These are phyloP conservation scores for Enchytraeus crypticus DNA, from an alignment of 2,888 invertebrate genomes.

Conservation along the genomic window DNA sequence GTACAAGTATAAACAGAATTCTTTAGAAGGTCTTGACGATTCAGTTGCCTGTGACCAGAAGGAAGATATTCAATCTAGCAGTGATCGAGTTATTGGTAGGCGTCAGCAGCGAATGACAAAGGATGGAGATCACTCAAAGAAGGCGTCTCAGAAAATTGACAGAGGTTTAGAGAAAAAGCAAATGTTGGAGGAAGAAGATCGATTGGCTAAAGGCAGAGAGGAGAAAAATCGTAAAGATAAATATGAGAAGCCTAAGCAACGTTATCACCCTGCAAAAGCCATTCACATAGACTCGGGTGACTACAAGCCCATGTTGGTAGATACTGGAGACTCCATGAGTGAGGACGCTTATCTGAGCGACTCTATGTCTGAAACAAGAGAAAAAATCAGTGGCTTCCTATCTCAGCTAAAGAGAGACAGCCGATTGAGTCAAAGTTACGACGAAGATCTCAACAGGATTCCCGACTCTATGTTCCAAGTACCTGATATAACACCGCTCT, in stretches of 20 bases:
- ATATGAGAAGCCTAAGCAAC: not conserved
- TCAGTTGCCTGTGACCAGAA: too few species aligned
- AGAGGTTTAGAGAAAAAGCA: too few species aligned
- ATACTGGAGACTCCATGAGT: not conserved
- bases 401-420: not conserved
- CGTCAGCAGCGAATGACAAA: conserved; percentile 1
- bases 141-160: too few species aligned
- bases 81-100: conserved; percentile 3
- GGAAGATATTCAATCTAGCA: too few species aligned
- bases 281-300: not conserved
- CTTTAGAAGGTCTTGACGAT: too few species aligned
- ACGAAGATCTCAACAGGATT: not conserved
- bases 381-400: not conserved
- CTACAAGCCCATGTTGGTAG: not conserved
- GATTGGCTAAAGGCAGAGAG: not conserved
- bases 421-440: not conserved
- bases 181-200: too few species aligned
- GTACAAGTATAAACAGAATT: too few species aligned
- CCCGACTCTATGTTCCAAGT: not conserved
- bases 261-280: not conserved
- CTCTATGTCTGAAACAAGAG: not conserved
- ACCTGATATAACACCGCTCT: not conserved
- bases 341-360: not conserved
- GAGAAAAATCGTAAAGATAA: not conserved
- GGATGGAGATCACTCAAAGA: not conserved